Evolutionary conservation across 2,113 vertebrate genomes (phyloP).

Genomic region (Lates calcarifer): DNA sequence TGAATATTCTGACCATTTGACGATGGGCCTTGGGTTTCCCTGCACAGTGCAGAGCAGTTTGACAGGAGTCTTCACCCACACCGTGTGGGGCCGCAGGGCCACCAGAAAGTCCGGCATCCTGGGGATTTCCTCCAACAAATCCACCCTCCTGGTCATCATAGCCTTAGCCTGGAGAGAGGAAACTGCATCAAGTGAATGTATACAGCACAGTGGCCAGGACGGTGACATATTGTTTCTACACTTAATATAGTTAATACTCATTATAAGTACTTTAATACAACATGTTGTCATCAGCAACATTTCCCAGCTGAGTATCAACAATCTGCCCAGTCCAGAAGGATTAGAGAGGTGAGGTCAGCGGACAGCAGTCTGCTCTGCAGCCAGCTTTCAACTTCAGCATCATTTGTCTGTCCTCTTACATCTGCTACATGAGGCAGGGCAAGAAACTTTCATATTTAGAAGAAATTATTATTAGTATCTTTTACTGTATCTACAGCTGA

Average conservation of each 20-base stretch:
- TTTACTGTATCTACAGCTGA: too few species aligned
- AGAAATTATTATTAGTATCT: too few species aligned
- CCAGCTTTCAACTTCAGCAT: neutral
- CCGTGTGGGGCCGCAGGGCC: conserved; percentile 91
- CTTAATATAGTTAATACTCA: neutral
- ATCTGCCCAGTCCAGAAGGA: neutral
- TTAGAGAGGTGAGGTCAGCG: conserved; percentile 17
- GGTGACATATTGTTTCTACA: too few species aligned
- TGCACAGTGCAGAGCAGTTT: conserved; percentile 95
- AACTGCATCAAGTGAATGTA: neutral
- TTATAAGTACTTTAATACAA: neutral
- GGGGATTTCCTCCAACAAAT: conserved; percentile 82
- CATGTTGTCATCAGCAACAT: conserved; percentile 7
- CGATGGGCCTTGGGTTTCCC: conserved; percentile 91
- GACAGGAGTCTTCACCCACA: conserved; percentile 94
- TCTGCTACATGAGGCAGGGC: neutral
- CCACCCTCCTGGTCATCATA: conserved; percentile 83
- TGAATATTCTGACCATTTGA: conserved; percentile 91
- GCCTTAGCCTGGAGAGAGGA: conserved; percentile 85
- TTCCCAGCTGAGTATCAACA: neutral
- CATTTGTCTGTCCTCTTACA: neutral
- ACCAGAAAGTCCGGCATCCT: conserved; percentile 93
- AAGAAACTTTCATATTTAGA: neutral
- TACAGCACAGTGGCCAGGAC: neutral
- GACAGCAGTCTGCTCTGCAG: neutral